Evolutionary conservation across 2,113 vertebrate species (phyloP), one percentile per base, ranked within the genome.

Genomic region (Callaeas wilsoni): DNA sequence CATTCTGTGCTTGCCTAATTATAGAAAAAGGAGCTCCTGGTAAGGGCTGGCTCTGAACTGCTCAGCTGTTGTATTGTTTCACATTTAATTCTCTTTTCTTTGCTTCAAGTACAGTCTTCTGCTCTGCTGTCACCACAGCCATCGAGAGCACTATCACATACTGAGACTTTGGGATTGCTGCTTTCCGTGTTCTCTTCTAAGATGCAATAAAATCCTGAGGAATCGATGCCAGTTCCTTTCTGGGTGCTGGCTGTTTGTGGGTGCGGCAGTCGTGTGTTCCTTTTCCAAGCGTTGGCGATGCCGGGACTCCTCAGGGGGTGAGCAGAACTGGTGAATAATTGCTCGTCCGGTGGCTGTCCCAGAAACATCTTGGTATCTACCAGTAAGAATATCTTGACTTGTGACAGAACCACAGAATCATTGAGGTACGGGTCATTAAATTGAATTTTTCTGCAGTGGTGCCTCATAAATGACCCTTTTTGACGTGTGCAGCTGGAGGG

Each of bases 201-300:
- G 41, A 23, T 17, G 19, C 37, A 41, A 8, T 27, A 27, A 86
- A 86, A 56, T 64, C 62, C 26, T 1, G 1, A 30, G 52, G 78
- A 87, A 41, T 41, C 41, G n/a, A n/a, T n/a, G n/a, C 41, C 41
- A 41, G 41, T 41, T 41, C 41, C 41, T n/a, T n/a, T n/a, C n/a
- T 16, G 26, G 47, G n/a, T 26, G 49, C 17, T 44, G 9, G n/a
- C n/a, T 33, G 22, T 62, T 65, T 18, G 50, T 16, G 20, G 50
- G 23, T 32, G 30, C 16, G 26, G 32, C 3, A 1, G 0, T 9
- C 10, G 14, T 16, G 9, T 16, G 6, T 8, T 52, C 1, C 4
- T 27, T 70, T 68, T 47, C 56, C 30, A 7, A 52, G 16, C 42
- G 16, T 4, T 75, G 55, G 4, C 70, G 41, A 11, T 32, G 30